phyloP scores from a whole-genome alignment of 2,113 vertebrate genomes.

The Platycercus adscitus region DNA sequence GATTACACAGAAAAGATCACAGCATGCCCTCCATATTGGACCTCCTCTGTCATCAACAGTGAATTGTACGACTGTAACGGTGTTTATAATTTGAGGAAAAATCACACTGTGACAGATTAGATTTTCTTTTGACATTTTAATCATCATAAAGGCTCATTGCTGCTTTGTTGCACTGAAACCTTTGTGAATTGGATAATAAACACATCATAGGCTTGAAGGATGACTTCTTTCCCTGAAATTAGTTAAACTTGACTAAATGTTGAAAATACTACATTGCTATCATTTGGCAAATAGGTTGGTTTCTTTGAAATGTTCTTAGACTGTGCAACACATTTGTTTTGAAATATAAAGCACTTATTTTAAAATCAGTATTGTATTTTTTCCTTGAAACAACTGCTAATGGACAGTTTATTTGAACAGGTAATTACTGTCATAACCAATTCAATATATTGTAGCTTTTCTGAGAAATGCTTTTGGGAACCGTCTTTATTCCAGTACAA shows the following conservation, averaged over 20 bases:
- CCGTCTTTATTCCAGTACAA: background rate
- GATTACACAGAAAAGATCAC: background rate
- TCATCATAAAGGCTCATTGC: conserved; percentile 25
- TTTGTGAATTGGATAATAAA: conserved; percentile 53
- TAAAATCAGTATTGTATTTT: background rate
- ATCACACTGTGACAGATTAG: background rate
- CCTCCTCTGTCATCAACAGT: background rate
- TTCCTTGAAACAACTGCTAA: background rate
- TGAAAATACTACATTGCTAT: background rate
- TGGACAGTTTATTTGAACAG: background rate
- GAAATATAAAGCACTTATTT: background rate
- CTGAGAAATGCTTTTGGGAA: background rate
- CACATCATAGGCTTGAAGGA: conserved; percentile 14
- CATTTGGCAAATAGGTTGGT: background rate
- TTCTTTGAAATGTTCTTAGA: background rate
- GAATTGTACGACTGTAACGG: background rate
- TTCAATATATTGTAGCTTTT: background rate
- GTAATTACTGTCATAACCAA: background rate
- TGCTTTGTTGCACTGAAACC: conserved; percentile 28
- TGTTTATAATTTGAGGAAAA: background rate
- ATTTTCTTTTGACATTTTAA: conserved; percentile 51
- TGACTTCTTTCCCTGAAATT: background rate
- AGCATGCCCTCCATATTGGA: background rate
- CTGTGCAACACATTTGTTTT: background rate
- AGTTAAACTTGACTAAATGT: conserved; percentile 20